Evolutionary conservation across 2,888 invertebrate genomes (phyloP).

Genomic region (Petrolisthes manimaculis): DNA sequence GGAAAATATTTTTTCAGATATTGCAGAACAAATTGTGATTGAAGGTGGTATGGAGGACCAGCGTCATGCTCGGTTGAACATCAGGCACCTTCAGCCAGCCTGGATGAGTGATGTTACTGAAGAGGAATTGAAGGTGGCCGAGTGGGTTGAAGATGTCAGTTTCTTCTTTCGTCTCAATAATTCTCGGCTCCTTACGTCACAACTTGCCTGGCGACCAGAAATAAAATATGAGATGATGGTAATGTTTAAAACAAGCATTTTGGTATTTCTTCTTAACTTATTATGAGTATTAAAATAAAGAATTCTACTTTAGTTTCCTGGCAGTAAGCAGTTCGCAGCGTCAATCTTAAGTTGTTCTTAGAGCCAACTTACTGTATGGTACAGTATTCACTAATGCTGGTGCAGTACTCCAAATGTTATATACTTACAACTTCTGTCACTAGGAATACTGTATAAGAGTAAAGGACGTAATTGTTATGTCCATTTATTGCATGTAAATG

Average conservation of each 20-base stretch:
- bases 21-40: conserved; percentile 55
- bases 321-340: too few species aligned
- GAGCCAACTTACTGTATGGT: too few species aligned
- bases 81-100: conserved; percentile 49
- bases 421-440: too few species aligned
- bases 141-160: conserved; percentile 44
- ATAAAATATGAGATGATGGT: conserved; percentile 53
- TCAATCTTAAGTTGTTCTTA: too few species aligned
- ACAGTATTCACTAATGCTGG: too few species aligned
- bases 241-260: background rate
- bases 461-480: too few species aligned
- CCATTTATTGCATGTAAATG: too few species aligned
- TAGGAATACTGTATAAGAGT: too few species aligned
- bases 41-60: conserved; percentile 63
- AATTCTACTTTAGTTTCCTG: too few species aligned
- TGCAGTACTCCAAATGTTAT: too few species aligned
- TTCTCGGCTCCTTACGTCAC: conserved; percentile 49
- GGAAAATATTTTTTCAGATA: conserved; percentile 25
- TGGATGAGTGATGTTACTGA: conserved; percentile 28
- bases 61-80: conserved; percentile 55
- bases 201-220: conserved; percentile 55
- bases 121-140: background rate
- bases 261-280: background rate
- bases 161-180: conserved; percentile 58
- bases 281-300: too few species aligned